These are phyloP conservation scores for Mormyrus proboscirostris DNA, from an alignment of 2,797 vertebrate genomes.

Conservation along the genomic window DNA sequence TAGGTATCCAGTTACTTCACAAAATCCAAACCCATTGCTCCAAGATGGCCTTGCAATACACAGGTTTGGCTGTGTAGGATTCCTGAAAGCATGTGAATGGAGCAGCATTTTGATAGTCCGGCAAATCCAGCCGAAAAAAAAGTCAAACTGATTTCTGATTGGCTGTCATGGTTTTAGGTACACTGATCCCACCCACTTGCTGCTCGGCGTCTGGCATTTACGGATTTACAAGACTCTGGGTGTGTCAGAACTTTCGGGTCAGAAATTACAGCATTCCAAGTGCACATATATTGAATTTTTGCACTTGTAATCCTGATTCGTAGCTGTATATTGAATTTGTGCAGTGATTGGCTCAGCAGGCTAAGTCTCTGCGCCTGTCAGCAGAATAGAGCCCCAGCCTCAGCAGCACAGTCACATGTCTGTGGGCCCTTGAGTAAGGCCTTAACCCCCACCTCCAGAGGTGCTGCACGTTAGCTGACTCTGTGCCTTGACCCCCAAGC, in stretches of 20 bases:
- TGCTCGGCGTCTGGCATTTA: neutral
- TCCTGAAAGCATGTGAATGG: neutral
- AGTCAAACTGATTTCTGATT: neutral
- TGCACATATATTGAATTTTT: neutral
- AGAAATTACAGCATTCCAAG: neutral
- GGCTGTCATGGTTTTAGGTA: neutral
- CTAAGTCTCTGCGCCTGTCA: neutral
- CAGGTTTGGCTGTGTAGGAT: no score
- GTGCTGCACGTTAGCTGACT: neutral
- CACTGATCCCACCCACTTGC: neutral
- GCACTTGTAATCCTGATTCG: no score
- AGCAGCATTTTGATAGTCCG: neutral
- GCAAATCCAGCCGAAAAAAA: neutral
- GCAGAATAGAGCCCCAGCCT: neutral
- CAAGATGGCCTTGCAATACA: neutral
- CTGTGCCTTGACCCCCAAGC: neutral
- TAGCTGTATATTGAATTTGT: no score
- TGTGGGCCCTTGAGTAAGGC: neutral
- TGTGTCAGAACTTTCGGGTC: neutral
- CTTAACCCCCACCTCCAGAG: neutral
- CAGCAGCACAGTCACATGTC: no score
- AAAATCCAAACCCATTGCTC: neutral
- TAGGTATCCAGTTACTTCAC: neutral
- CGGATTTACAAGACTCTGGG: neutral
- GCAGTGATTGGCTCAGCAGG: neutral